Evolutionary conservation across 2,797 vertebrate species (phyloP).

Genomic region (Borostomias antarcticus): DNA sequence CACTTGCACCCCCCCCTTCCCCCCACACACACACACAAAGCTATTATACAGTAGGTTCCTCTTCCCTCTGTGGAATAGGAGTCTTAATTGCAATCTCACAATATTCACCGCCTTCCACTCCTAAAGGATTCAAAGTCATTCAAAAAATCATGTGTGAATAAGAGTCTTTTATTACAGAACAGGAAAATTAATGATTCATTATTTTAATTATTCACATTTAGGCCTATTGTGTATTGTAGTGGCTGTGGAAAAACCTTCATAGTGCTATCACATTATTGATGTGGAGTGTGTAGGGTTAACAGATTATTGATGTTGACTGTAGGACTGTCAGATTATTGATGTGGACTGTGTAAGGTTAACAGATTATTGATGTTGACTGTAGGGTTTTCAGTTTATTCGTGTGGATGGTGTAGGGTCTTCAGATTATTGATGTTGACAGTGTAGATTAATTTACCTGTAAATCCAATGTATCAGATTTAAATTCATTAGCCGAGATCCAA

Average conservation of each 20-base stretch:
- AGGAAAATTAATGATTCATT: background rate
- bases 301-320: background rate
- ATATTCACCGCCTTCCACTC: slow-evolving; percentile 37
- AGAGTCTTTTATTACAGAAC: slow-evolving; percentile 15
- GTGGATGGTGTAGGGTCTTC: too few species aligned
- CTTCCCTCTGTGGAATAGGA: slow-evolving; percentile 37
- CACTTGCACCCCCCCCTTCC: too few species aligned
- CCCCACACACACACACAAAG: slow-evolving; percentile 7
- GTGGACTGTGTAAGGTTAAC: background rate
- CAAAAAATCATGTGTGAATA: slow-evolving; percentile 3
- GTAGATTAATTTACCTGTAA: background rate
- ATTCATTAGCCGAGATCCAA: too few species aligned
- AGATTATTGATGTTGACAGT: background rate
- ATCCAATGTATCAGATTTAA: too few species aligned
- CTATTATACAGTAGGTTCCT: slow-evolving; percentile 46
- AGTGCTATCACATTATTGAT: too few species aligned
- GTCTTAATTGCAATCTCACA: slow-evolving; percentile 39
- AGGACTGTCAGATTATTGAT: too few species aligned
- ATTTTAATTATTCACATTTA: background rate
- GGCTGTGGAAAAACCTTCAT: background rate
- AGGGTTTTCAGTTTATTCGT: too few species aligned
- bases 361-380: background rate
- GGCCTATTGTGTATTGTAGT: background rate
- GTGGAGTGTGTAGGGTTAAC: background rate
- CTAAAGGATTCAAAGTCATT: slow-evolving; percentile 20